Evolutionary conservation across 2,888 invertebrate species (phyloP), one percentile per base, ranked within the genome.

Genomic region (Drosophila emarginata): DNA sequence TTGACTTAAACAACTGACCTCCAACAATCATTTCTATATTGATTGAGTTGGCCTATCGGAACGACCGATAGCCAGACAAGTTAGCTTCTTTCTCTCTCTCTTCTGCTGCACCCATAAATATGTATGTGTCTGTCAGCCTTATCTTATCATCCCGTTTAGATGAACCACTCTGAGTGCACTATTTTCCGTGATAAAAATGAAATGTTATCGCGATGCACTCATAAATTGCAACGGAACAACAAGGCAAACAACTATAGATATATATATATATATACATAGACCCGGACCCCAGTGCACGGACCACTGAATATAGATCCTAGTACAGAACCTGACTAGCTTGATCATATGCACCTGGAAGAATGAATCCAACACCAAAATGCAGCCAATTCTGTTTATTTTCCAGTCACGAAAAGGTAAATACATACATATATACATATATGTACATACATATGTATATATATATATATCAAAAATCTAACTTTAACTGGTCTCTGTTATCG

Each of bases 1-100:
- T 85, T 85, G 80, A 76, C 52, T 75, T 62, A 79, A 85, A 75
- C 88, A 82, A 89, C 90, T 90, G 89, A 90, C 90, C 89, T 89
- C 85, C 79, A 90, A 83, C 89, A 90, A 89, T 79, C 62, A 70
- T 72, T 88, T 89, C 78, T 79, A 62, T 72, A 78, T 90, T 89
- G 84, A 76, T 81, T 79, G 79, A 71, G 72, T 57, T 76, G 62
- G 64, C 36, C 69, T 21, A 36, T 61, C 37, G 64, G 59, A 59
- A 52, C 26, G 50, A 21, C 12, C 56, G 66, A 65, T 81, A 85
- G 77, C 73, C 60, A 70, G 79, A 82, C 85, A 12, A 57, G 54
- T 64, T 75, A 15, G 65, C 5, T 32, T 18, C n/a, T n/a, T 4
- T 37, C 37, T 2, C 37, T 2, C 4, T 9, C 15, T 18, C 11